These are phyloP conservation scores for Xiphophorus hellerii DNA, from an alignment of 2,113 vertebrate genomes.

Conservation along the genomic window DNA sequence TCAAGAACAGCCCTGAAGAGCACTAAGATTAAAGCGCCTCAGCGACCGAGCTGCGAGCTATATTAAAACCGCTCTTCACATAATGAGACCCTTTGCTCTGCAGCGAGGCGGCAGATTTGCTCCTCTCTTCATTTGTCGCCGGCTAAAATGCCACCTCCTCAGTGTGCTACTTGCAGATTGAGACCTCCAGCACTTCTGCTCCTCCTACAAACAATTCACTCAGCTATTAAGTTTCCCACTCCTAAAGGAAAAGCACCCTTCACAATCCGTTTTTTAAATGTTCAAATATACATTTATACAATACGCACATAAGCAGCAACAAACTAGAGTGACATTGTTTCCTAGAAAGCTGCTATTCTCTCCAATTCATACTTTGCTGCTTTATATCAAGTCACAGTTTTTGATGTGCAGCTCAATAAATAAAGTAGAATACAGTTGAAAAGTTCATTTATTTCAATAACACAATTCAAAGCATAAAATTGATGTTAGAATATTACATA, in stretches of 20 bases:
- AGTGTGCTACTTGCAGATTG: conserved; percentile 21
- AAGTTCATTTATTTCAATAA: too few relatives aligned
- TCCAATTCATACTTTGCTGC: neutral
- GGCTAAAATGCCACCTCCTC: conserved; percentile 51
- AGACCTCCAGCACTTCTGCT: conserved; percentile 27
- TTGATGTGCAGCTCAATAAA: too few relatives aligned
- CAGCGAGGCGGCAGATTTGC: conserved; percentile 23
- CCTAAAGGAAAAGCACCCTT: neutral
- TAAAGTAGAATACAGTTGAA: too few relatives aligned
- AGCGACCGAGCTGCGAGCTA: conserved; percentile 25
- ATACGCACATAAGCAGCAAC: neutral
- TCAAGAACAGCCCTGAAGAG: conserved; percentile 12
- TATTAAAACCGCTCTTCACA: conserved; percentile 45
- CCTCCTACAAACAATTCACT: conserved; percentile 27
- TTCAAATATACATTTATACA: too few relatives aligned
- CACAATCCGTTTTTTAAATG: too few relatives aligned
- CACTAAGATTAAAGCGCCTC: conserved; percentile 16
- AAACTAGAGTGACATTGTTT: neutral
- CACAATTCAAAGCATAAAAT: too few relatives aligned
- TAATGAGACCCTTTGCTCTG: conserved; percentile 48
- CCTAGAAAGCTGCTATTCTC: neutral
- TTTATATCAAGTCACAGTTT: neutral
- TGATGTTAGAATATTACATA: too few relatives aligned
- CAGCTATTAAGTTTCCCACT: neutral
- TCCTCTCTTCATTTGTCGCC: conserved; percentile 49